These are phyloP conservation scores for Chymomyza caudatula DNA, from an alignment of 2,888 invertebrate species.

Conservation along the genomic window DNA sequence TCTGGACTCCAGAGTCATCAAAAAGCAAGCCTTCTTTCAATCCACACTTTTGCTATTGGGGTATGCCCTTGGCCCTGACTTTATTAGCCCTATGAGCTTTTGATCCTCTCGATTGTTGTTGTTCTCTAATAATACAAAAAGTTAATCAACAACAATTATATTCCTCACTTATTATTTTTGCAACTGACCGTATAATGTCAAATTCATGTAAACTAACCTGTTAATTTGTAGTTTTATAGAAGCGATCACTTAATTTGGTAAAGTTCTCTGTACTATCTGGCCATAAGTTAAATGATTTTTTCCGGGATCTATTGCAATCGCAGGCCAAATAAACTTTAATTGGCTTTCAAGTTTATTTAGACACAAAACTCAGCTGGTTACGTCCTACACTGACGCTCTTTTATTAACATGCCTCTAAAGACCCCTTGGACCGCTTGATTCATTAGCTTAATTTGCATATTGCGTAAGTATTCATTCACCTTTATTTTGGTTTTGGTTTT, in stretches of 20 bases:
- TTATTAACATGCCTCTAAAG: not conserved
- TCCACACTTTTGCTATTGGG: too few relatives aligned
- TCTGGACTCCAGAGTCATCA: too few relatives aligned
- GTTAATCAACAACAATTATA: too few relatives aligned
- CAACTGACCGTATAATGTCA: too few relatives aligned
- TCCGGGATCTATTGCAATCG: not conserved
- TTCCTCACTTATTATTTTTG: too few relatives aligned
- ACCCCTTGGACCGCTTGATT: slow-evolving; percentile 10
- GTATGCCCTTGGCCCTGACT: too few relatives aligned
- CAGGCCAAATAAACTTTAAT: not conserved
- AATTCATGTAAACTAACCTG: too few relatives aligned
- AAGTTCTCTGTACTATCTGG: not conserved
- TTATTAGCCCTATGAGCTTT: too few relatives aligned
- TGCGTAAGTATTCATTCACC: slow-evolving; percentile 4
- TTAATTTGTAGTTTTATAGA: not conserved
- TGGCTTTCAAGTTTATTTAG: slow-evolving; percentile 11
- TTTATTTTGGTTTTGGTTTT: slow-evolving; percentile 14
- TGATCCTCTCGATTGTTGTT: too few relatives aligned
- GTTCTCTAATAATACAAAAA: too few relatives aligned
- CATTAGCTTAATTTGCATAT: slow-evolving; percentile 48
- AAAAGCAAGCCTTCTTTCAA: too few relatives aligned
- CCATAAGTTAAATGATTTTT: not conserved
- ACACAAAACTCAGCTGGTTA: slow-evolving; percentile 29
- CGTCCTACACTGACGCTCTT: not conserved
- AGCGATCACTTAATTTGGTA: not conserved